phyloP scores from a whole-genome alignment of 2,797 vertebrate species.

The Cheirogaleus major region DNA sequence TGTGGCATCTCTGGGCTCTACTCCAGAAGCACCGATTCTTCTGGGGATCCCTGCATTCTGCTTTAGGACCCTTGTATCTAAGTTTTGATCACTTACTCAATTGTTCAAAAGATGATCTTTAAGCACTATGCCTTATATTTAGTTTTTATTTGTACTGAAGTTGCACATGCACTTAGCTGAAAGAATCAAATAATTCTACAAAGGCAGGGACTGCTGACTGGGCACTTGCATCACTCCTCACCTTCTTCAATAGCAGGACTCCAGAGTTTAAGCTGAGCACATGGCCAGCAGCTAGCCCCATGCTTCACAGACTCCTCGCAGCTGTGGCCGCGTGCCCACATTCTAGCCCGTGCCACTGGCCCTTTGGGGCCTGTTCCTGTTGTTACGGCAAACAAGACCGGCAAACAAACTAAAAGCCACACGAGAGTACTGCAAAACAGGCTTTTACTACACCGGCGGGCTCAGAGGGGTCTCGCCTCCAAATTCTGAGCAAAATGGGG shows the following conservation, averaged over 20 bases:
- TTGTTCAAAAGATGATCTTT: background rate
- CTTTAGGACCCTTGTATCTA: background rate
- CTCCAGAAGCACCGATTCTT: rapidly evolving
- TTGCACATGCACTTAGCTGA: background rate
- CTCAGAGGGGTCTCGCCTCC: too few species aligned
- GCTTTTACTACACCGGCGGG: too few species aligned
- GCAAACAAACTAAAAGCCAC: too few species aligned
- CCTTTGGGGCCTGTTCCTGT: background rate
- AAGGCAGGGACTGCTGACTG: background rate
- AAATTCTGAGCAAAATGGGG: too few species aligned
- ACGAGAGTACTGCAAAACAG: too few species aligned
- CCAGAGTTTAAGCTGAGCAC: background rate
- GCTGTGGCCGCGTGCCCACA: too few species aligned
- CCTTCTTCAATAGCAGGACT: background rate
- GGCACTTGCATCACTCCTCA: background rate
- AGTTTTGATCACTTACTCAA: background rate
- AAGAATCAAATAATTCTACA: background rate
- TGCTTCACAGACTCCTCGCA: background rate
- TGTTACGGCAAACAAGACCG: too few species aligned
- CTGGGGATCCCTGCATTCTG: background rate
- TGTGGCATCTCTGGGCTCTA: too few species aligned
- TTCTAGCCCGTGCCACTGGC: too few species aligned
- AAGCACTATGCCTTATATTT: background rate
- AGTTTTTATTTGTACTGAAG: background rate
- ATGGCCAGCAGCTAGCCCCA: background rate